phyloP scores from a whole-genome alignment of 2,797 vertebrate genomes.

The Mormyrops boulengeri region DNA sequence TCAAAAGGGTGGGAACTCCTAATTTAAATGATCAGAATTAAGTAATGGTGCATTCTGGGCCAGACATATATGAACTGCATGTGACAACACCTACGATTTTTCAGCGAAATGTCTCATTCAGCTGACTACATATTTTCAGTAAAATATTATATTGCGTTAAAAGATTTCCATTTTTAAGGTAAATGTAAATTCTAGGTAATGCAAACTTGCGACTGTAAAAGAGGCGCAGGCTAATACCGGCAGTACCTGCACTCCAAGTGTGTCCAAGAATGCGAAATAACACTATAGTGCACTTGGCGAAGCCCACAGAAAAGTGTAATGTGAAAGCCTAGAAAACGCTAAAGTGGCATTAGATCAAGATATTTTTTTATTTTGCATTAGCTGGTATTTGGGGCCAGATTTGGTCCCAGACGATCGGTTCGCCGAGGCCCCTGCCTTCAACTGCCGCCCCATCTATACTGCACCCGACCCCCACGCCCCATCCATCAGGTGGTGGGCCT shows the following conservation, averaged over 20 bases:
- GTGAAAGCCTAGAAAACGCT: neutral
- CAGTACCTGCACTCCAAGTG: neutral
- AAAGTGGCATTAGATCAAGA: neutral
- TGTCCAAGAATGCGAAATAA: neutral
- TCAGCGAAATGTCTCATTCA: neutral
- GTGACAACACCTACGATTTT: neutral
- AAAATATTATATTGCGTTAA: neutral
- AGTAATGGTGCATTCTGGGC: neutral
- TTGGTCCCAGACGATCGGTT: neutral
- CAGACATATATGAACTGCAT: neutral
- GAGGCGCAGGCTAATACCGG: neutral
- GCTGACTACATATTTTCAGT: neutral
- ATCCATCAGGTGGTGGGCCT: neutral
- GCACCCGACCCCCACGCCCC: neutral
- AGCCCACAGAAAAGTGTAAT: neutral
- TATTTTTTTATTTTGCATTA: neutral
- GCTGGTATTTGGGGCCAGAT: neutral
- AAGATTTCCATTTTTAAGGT: neutral
- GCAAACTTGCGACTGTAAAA: neutral
- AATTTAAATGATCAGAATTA: neutral
- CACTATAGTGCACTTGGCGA: neutral
- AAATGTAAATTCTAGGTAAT: neutral
- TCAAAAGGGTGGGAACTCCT: neutral
- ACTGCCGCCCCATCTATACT: neutral
- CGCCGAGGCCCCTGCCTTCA: neutral